Evolutionary conservation across 2,797 vertebrate species (phyloP).

Genomic region (Momotus momota): DNA sequence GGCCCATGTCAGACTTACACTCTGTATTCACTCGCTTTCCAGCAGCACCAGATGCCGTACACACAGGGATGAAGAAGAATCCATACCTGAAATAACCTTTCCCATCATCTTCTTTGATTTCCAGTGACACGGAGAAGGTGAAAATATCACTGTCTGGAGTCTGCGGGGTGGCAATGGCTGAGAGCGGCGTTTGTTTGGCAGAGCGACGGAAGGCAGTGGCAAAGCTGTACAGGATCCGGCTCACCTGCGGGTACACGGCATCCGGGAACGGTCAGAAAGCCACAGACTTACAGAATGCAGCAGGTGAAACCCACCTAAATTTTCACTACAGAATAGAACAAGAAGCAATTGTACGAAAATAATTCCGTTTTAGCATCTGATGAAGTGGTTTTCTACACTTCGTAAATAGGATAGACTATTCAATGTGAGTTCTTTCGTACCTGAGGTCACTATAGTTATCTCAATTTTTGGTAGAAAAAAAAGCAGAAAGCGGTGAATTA

Average conservation of each 20-base stretch:
- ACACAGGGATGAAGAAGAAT: neutral
- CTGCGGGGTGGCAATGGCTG: conserved; percentile 85
- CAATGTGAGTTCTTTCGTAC: neutral
- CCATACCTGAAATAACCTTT: conserved; percentile 96
- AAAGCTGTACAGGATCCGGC: conserved; percentile 97
- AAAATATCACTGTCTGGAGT: conserved; percentile 98
- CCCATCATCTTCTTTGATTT: conserved; percentile 98
- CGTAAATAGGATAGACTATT: neutral
- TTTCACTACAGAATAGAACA: neutral
- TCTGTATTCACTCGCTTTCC: neutral
- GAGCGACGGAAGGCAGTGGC: conserved; percentile 97
- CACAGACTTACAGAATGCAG: neutral
- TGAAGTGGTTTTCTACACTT: neutral
- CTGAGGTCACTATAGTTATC: neutral
- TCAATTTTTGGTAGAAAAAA: neutral
- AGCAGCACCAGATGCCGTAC: neutral
- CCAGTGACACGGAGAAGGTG: conserved; percentile 95
- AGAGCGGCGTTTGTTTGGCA: conserved; percentile 88
- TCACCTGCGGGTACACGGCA: conserved; percentile 84
- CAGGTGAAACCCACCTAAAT: neutral
- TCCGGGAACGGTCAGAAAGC: conserved; percentile 21
- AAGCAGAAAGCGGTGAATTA: neutral
- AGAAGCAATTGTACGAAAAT: rapidly evolving
- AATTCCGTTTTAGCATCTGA: neutral
- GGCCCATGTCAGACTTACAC: neutral